Conservation (phyloP, 2,113 vertebrate species). For the Nestor notabilis region DNA sequence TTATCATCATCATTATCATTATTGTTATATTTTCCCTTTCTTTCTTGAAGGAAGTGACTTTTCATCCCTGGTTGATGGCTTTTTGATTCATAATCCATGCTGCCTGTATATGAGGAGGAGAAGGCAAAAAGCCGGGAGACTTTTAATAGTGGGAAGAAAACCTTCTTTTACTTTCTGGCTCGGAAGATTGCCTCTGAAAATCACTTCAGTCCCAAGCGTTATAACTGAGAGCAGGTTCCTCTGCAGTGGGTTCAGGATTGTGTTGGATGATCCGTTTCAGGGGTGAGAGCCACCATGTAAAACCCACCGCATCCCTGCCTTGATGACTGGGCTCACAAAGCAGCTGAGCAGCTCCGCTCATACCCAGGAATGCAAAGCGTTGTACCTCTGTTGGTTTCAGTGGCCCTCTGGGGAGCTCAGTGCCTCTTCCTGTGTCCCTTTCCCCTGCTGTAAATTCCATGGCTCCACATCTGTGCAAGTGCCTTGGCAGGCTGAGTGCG, state of each 20-base stretch:
- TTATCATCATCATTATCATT: not conserved
- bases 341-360: not conserved
- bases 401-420: accelerated
- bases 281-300: accelerated
- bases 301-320: not conserved
- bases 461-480: not conserved
- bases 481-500: not conserved
- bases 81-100: not conserved
- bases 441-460: not conserved
- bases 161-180: not conserved
- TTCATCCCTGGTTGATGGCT: not conserved
- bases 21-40: not conserved
- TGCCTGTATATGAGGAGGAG: not conserved
- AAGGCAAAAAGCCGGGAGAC: not conserved
- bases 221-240: not conserved
- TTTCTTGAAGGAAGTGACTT: not conserved
- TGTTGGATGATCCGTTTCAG: accelerated
- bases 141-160: not conserved
- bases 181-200: not conserved
- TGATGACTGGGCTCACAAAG: accelerated
- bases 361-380: accelerated
- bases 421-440: not conserved
- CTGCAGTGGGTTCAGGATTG: not conserved
- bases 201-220: not conserved
- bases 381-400: not conserved